Conservation (phyloP, 2,113 vertebrate species). For the Panthera leo region DNA sequence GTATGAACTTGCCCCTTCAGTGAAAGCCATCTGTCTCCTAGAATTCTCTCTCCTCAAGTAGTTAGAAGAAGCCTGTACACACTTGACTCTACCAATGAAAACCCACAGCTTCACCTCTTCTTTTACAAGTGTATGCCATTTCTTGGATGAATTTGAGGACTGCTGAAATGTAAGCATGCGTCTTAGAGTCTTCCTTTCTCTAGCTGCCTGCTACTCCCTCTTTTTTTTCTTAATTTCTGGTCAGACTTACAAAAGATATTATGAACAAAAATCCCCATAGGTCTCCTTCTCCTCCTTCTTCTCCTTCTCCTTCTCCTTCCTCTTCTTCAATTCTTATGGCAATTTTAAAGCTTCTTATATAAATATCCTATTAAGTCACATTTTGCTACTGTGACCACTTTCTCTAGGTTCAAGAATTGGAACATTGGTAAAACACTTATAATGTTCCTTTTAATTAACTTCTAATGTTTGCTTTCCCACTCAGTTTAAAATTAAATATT, state of each 20-base stretch:
- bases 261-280: neutral
- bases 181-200: neutral
- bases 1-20: neutral
- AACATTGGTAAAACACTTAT: neutral
- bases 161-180: neutral
- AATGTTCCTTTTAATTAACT: conserved; percentile 40
- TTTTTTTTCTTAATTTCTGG: conserved; percentile 30
- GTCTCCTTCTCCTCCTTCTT: neutral
- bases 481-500: conserved; percentile 16
- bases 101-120: neutral
- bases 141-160: neutral
- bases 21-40: neutral
- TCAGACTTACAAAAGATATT: neutral
- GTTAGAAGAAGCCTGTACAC: neutral
- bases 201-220: neutral
- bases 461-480: conserved; percentile 32
- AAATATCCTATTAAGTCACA: neutral
- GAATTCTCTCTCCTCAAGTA: neutral
- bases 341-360: conserved; percentile 13
- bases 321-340: neutral
- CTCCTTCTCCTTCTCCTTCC: neutral
- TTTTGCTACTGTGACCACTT: neutral
- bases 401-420: neutral
- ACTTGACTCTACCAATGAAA: neutral
- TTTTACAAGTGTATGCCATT: neutral